Evolutionary conservation across 2,888 invertebrate genomes (phyloP), one percentile per base, ranked within the genome.

Genomic region (Smittia sp.): DNA sequence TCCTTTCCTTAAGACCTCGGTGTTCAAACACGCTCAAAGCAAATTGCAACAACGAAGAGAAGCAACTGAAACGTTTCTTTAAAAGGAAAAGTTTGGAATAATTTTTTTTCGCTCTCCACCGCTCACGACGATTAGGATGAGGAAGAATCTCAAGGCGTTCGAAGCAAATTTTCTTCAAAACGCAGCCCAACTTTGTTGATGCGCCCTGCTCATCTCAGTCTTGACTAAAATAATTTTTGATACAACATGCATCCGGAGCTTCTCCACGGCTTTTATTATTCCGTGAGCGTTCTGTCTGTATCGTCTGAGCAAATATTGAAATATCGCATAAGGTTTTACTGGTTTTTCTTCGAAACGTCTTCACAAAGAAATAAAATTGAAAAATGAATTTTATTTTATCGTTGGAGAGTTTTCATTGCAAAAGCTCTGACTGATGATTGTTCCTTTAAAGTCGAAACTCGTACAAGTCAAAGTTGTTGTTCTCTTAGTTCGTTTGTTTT

Each of bases 301-400:
- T 68, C 68, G 68, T 68, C 68, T 68, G 68, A 25, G n/a, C 54
- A 69, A 69, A 69, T 69, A 69, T 69, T 69, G 69, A 69, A 67
- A 67, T 20, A 67, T 67, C 22, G 22, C n/a, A 15, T 15, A n/a
- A 39, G 39, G 39, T 67, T 67, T 67, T 39, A 7, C 67, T 38
- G 39, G 67, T 63, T 66, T 66, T 32, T 66, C 22, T 7, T n/a
- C n/a, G 27, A 39, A 22, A 39, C 18, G 13, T 67, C 32, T 38
- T 18, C 41, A 39, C 7, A 11, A 27, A 65, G 38, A 65, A 1
- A 65, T 52, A 38, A 66, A 67, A 24, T 18, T 39, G 20, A 27
- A 27, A 27, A 65, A 65, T 65, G 27, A 65, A 32, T 6, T 65
- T 65, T 27, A 27, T 27, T 54, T 9, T 27, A 65, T n/a, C 27